These are phyloP conservation scores for Celastrina argiolus DNA, from an alignment of 2,888 invertebrate genomes.

Conservation along the genomic window DNA sequence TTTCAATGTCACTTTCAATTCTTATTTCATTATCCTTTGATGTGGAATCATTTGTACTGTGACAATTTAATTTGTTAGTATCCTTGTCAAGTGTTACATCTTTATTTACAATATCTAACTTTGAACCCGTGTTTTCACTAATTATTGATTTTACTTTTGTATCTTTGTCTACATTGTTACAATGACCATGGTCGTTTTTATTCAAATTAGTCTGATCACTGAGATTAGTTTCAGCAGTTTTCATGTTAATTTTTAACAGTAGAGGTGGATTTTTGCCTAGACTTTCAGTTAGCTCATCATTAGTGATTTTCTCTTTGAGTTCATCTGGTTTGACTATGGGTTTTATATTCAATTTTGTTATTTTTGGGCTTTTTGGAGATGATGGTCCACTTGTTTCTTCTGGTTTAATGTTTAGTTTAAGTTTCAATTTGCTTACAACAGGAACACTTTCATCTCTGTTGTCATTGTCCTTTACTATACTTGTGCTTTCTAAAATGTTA, in stretches of 20 bases:
- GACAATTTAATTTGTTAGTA: conserved; percentile 20
- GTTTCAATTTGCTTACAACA: conserved; percentile 62
- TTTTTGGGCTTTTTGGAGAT: conserved; percentile 64
- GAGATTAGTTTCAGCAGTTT: conserved; percentile 51
- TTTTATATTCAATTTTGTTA: conserved; percentile 71
- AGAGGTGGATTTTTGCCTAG: conserved; percentile 59
- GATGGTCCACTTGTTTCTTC: conserved; percentile 49
- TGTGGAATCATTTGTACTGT: neutral
- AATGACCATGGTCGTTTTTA: conserved; percentile 41
- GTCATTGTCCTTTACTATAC: conserved; percentile 28
- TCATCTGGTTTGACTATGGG: conserved; percentile 69
- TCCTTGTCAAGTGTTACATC: conserved; percentile 20
- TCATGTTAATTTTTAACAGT: conserved; percentile 70
- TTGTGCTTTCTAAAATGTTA: conserved; percentile 48
- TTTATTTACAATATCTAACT: conserved; percentile 32
- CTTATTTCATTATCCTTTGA: neutral
- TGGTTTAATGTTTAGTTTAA: conserved; percentile 65
- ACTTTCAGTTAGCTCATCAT: conserved; percentile 47
- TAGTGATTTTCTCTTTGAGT: conserved; percentile 39
- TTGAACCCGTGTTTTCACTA: conserved; percentile 34
- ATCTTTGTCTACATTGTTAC: conserved; percentile 48
- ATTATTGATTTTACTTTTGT: conserved; percentile 56
- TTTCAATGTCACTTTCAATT: conserved; percentile 15
- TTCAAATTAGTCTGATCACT: conserved; percentile 42
- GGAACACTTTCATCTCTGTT: conserved; percentile 54